Evolutionary conservation across 2,888 invertebrate species (phyloP).

Genomic region (Timema cristinae): DNA sequence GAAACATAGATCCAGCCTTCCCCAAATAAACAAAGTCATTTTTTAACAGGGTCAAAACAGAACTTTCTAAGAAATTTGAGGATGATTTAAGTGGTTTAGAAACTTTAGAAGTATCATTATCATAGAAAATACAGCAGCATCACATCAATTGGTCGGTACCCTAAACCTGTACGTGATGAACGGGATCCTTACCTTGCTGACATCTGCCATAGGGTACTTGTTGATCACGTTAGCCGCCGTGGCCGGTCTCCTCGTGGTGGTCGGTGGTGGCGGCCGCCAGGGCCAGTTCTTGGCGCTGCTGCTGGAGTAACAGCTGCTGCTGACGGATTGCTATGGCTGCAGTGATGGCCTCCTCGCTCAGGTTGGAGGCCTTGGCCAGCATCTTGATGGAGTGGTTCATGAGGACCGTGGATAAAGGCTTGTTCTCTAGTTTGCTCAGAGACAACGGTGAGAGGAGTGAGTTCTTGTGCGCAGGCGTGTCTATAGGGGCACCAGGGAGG

Average conservation of each 20-base stretch:
- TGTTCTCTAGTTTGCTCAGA: too few species aligned
- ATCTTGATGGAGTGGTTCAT: conserved; percentile 52
- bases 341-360: conserved; percentile 72
- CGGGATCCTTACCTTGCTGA: conserved; percentile 48
- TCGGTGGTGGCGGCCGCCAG: conserved; percentile 44
- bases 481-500: conserved; percentile 2
- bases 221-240: conserved; percentile 41
- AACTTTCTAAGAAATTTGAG: too few species aligned
- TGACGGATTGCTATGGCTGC: conserved; percentile 68
- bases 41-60: too few species aligned
- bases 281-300: conserved; percentile 48
- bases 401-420: conserved; percentile 33
- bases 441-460: conserved; percentile 17
- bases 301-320: conserved; percentile 63
- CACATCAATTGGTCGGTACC: too few species aligned
- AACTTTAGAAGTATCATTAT: too few species aligned
- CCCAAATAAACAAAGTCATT: too few species aligned
- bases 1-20: too few species aligned
- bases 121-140: too few species aligned
- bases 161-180: too few species aligned
- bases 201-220: conserved; percentile 41
- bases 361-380: conserved; percentile 67
- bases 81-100: too few species aligned
- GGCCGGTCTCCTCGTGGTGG: conserved; percentile 42
- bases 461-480: conserved; percentile 8